phyloP scores from a whole-genome alignment of 2,888 invertebrate genomes.

The Endomychus coccineus region DNA sequence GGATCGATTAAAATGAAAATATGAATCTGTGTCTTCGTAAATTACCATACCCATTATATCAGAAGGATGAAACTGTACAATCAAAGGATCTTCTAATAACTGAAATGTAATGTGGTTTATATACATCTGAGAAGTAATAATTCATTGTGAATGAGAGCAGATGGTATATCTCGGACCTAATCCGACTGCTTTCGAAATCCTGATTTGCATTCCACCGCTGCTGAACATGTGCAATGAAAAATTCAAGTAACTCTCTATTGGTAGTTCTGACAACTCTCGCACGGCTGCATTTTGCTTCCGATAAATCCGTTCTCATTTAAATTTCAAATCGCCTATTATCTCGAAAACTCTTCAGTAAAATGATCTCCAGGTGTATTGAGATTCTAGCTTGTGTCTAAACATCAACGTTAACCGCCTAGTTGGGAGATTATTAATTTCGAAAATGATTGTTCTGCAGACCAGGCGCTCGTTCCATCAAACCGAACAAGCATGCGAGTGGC shows the following conservation, averaged over 20 bases:
- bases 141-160: constrained; percentile 32
- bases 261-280: constrained; percentile 37
- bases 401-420: constrained; percentile 15
- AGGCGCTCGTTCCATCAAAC: constrained; percentile 39
- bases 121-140: constrained; percentile 25
- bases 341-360: constrained; percentile 31
- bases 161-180: constrained; percentile 35
- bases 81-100: too few species aligned
- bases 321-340: constrained; percentile 41
- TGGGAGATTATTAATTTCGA: constrained; percentile 33
- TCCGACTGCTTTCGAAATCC: constrained; percentile 31
- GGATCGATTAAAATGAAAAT: too few species aligned
- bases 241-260: constrained; percentile 38
- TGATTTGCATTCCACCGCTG: constrained; percentile 34
- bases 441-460: constrained; percentile 33
- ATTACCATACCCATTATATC: too few species aligned
- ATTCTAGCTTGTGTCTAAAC: constrained; percentile 24
- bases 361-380: constrained; percentile 37
- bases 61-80: too few species aligned
- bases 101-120: constrained; percentile 15
- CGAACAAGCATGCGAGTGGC: constrained; percentile 43
- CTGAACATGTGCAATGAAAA: constrained; percentile 40
- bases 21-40: too few species aligned
- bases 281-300: constrained; percentile 35
- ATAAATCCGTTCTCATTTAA: constrained; percentile 40